Evolutionary conservation across 2,113 vertebrate genomes (phyloP), one percentile per base, ranked within the genome.

Genomic region (Microtus ochrogaster): DNA sequence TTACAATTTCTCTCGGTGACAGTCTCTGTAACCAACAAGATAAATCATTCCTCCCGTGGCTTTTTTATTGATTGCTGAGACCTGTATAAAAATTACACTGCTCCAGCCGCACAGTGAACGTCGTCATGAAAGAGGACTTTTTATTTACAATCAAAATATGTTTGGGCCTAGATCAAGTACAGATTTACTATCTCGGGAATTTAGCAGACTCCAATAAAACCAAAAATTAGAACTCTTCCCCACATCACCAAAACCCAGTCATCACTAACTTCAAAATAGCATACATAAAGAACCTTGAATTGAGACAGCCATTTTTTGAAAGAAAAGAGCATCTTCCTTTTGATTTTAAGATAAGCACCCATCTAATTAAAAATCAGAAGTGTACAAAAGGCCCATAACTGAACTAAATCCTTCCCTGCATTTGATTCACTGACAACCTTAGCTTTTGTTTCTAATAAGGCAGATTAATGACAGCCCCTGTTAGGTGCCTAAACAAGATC

Each of bases 1-100:
- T 99, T 99, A 99, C 99, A 99, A 98, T 99, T 99, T 99, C 99
- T 99, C 99, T 98, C 98, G 14, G 98, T 99, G 99, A 99, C 99
- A 99, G 98, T 98, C 98, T 98, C 99, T 99, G 98, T 99, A 99
- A 99, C 98, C 98, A 99, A 98, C 98, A 99, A 99, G 99, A 99
- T 99, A 99, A 99, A 99, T 99, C 98, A 98, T 99, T 99, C 98
- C 98, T 99, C 99, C 99, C 98, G 98, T 98, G 98, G 98, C 98
- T 99, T 98, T 98, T 98, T 98, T 99, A 99, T 99, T 99, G 99
- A 99, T 99, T 99, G 98, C 97, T 98, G 98, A 98, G 98, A 98
- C 99, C 99, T 98, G 98, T 99, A 98, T 99, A 98, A 98, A 98
- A 99, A 99, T 98, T 98, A 98, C 98, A 98, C 98, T 95, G 98